A percentile compares a stretch with the other conserved stretches of the same genome.
Evolutionary conservation across 2,113 vertebrate species (phyloP).

Genomic region (Eupsittula cactorum): DNA sequence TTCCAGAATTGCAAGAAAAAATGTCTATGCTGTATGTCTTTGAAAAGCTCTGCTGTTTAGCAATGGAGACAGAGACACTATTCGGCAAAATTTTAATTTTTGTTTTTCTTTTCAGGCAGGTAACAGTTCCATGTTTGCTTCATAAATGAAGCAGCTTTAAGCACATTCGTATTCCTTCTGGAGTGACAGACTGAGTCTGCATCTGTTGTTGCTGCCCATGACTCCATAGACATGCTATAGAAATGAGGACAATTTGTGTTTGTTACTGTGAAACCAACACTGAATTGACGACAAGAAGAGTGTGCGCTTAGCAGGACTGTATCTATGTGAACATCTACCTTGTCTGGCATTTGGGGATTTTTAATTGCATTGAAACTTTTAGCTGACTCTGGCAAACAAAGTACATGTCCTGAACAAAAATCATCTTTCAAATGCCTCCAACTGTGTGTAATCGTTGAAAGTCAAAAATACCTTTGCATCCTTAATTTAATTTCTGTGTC

Average conservation of each 20-base stretch:
- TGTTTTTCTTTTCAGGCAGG: slow-evolving; percentile 68
- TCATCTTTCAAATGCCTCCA: slow-evolving; percentile 55
- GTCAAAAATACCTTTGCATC: slow-evolving; percentile 57
- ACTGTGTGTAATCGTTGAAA: slow-evolving; percentile 48
- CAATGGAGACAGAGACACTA: background rate
- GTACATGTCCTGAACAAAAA: background rate
- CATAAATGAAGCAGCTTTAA: slow-evolving; percentile 84
- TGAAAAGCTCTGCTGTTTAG: background rate
- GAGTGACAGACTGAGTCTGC: slow-evolving; percentile 81
- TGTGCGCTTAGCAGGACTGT: slow-evolving; percentile 67
- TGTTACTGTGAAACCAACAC: slow-evolving; percentile 73
- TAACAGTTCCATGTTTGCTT: slow-evolving; percentile 83
- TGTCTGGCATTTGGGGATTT: slow-evolving; percentile 61
- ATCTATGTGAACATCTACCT: slow-evolving; percentile 44
- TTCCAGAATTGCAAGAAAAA: background rate
- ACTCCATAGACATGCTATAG: slow-evolving; percentile 73
- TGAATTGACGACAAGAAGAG: slow-evolving; percentile 72
- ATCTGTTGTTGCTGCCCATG: slow-evolving; percentile 78
- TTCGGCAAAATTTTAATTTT: background rate
- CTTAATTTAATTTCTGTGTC: slow-evolving; percentile 63
- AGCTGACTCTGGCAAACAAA: slow-evolving; percentile 43
- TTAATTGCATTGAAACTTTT: slow-evolving; percentile 50
- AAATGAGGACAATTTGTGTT: slow-evolving; percentile 72
- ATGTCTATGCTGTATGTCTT: background rate
- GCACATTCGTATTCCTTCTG: slow-evolving; percentile 81